phyloP scores from a whole-genome alignment of 2,888 invertebrate genomes.

The Scotopteryx bipunctaria region DNA sequence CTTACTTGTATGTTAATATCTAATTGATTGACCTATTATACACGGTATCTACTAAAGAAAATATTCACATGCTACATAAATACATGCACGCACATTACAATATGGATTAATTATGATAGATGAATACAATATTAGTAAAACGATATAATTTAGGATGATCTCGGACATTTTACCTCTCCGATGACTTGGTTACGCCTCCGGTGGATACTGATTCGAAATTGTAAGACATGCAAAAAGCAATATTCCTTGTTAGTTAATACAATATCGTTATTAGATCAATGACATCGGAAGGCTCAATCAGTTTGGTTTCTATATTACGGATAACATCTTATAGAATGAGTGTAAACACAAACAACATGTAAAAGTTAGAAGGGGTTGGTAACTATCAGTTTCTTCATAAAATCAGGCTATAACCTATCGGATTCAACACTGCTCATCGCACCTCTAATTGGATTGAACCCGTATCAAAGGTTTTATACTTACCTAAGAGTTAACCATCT shows the following conservation, averaged over 20 bases:
- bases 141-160: constrained; percentile 4
- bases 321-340: neutral
- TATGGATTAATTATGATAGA: constrained; percentile 6
- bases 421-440: neutral
- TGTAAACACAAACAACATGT: too few relatives aligned
- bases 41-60: too few relatives aligned
- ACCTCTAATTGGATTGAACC: constrained; percentile 5
- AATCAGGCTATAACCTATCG: neutral
- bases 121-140: constrained; percentile 12
- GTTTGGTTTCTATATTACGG: constrained; percentile 3
- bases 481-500: too few relatives aligned
- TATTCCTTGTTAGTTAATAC: constrained; percentile 72
- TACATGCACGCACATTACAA: constrained; percentile 13
- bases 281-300: neutral
- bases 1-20: too few relatives aligned
- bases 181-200: constrained; percentile 86
- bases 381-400: neutral
- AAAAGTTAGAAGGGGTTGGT: too few relatives aligned
- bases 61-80: constrained; percentile 11
- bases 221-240: constrained; percentile 88
- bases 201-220: constrained; percentile 86
- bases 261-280: constrained; percentile 6
- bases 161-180: constrained; percentile 72
- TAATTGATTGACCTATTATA: neutral
- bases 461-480: constrained; percentile 5